phyloP scores from a whole-genome alignment of 1,140 invertebrate species.

The Oncopodura yosiiana region DNA sequence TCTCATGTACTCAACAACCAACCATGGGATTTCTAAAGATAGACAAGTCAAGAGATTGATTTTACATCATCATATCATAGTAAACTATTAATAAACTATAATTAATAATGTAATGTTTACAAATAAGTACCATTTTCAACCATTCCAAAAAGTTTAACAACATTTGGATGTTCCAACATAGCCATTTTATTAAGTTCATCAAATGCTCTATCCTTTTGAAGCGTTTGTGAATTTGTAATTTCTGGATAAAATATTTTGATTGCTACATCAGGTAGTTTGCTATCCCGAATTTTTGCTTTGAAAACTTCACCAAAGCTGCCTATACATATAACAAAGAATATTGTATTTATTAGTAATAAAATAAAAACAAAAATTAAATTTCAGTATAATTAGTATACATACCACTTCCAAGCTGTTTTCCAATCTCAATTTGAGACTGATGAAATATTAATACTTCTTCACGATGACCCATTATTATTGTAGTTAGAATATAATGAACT shows the following conservation, averaged over 20 bases:
- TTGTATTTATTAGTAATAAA: too few relatives aligned
- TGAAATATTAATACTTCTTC: too few relatives aligned
- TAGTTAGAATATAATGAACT: too few relatives aligned
- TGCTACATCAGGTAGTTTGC: neutral
- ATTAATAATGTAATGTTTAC: neutral
- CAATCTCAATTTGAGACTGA: neutral
- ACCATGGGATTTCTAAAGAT: constrained; percentile 19
- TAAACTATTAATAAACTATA: neutral
- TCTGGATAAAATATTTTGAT: constrained; percentile 15
- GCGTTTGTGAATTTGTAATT: neutral
- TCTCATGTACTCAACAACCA: constrained; percentile 25
- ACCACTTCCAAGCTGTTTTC: constrained; percentile 17
- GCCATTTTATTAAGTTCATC: constrained; percentile 16
- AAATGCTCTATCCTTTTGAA: constrained; percentile 12
- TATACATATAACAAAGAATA: too few relatives aligned
- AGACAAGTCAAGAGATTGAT: neutral
- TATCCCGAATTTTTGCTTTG: neutral
- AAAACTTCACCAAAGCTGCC: constrained; percentile 19
- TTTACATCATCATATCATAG: neutral
- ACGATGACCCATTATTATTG: too few relatives aligned
- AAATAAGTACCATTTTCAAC: constrained; percentile 18
- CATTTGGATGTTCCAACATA: constrained; percentile 22
- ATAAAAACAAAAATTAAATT: too few relatives aligned
- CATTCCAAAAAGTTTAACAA: constrained; percentile 26
- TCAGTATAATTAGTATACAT: too few relatives aligned